Evolutionary conservation across 2,797 vertebrate genomes (phyloP).

Genomic region (Eospalax fontanierii): DNA sequence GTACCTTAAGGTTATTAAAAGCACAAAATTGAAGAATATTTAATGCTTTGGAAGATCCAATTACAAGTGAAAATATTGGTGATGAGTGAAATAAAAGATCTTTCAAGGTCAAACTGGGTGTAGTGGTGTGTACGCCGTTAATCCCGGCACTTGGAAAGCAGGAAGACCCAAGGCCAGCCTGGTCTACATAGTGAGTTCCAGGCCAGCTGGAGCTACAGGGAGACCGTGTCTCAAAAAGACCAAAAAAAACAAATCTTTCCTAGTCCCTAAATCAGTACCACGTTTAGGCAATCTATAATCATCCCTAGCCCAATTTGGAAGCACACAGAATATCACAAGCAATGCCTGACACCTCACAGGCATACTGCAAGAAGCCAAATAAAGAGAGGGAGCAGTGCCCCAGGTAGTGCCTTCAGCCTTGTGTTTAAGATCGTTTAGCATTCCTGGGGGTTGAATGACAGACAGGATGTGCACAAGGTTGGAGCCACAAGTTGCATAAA

Average conservation of each 20-base stretch:
- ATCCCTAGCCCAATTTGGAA: neutral
- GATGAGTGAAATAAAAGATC: conserved; percentile 56
- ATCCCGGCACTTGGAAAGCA: too few relatives aligned
- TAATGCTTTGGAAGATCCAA: conserved; percentile 53
- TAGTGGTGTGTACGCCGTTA: too few relatives aligned
- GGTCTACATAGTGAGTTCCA: too few relatives aligned
- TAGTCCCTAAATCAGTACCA: conserved; percentile 31
- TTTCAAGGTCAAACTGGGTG: too few relatives aligned
- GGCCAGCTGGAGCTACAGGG: too few relatives aligned
- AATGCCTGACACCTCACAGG: neutral
- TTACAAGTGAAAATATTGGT: conserved; percentile 67
- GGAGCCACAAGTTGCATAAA: neutral
- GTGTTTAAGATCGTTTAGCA: neutral
- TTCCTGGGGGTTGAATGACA: conserved; percentile 42
- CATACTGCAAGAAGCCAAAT: neutral
- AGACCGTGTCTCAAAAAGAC: too few relatives aligned
- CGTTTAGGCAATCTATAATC: conserved; percentile 5
- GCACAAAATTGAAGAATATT: conserved; percentile 53
- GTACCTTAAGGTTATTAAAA: conserved; percentile 68
- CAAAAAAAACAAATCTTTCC: too few relatives aligned
- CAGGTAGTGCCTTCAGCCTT: neutral
- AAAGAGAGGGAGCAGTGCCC: neutral
- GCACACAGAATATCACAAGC: conserved; percentile 24
- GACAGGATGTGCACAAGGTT: neutral
- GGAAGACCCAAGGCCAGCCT: too few relatives aligned